Base-by-base conservation (phyloP, 2,113 vertebrate species). In the Myotis brandtii region DNA sequence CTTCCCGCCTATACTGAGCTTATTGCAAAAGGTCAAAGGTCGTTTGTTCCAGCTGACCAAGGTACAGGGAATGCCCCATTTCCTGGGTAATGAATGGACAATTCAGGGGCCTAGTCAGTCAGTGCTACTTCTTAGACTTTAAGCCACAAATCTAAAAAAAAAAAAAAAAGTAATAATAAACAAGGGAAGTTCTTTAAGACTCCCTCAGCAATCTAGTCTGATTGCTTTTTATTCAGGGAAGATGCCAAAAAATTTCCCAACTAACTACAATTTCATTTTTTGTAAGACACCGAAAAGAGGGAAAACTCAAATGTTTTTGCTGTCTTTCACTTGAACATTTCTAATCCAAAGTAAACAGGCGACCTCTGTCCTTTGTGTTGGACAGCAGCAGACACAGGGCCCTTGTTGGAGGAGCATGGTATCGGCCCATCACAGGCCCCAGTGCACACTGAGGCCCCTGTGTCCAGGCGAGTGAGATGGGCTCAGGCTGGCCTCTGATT, bases 321-420 rank as follows among this genome's bases (percentile, higher is more conserved):
- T 95, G 48, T 95, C 85, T 75, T 84, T 97, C 96, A 34, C 93
- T 94, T 95, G 95, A 95, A 89, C 85, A 17, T 83, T 96, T 94
- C 91, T 76, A 93, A 95, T 96, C 94, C 96, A 98, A 97, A 97
- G 95, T 95, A 97, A 98, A 97, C 96, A 98, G 93, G 73, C 59
- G 85, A 73, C 37, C 95, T 97, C 96, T 94, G 96, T 97, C 92
- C 93, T 97, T 97, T 97, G 94, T 98, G 95, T 79, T 17, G 73
- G 95, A 95, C 83, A 84, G 90, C 86, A 91, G 91, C 79, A 93
- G 54, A 98, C 97, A 98, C 96, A 96, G 88, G 80, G 79, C 87
- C 93, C 93, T 97, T 98, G 97, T 98, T 89, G 77, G 9, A 20
- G 27, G 85, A 83, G 37, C 0, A 11, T 23, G 34, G 86, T 52